Percentiles rank a stretch among this genome's conserved stretches.
Conservation (phyloP, 2,888 invertebrate genomes). For the Eucriotettix oculatus region DNA sequence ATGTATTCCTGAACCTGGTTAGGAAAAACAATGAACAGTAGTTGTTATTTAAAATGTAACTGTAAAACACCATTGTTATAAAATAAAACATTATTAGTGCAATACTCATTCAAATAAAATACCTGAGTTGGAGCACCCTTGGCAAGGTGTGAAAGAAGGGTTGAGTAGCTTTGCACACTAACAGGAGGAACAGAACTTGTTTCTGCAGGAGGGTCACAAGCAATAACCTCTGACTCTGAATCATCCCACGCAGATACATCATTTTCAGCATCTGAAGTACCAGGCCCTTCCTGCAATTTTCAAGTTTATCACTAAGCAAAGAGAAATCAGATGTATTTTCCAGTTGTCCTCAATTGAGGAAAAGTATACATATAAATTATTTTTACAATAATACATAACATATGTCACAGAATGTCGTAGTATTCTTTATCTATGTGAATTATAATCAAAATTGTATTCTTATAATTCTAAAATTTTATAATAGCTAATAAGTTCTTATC, state of each 20-base stretch:
- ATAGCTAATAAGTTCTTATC: too few species aligned
- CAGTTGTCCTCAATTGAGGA: too few species aligned
- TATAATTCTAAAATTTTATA: too few species aligned
- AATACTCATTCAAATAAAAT: neutral
- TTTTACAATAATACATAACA: too few species aligned
- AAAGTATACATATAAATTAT: too few species aligned
- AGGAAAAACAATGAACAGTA: too few species aligned
- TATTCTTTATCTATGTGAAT: too few species aligned
- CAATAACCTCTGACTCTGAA: constrained; percentile 11
- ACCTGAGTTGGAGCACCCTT: neutral
- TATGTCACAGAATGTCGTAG: too few species aligned
- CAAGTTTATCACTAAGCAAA: neutral
- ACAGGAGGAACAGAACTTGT: neutral
- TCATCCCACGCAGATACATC: constrained; percentile 7
- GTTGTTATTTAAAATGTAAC: too few species aligned
- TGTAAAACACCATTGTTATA: neutral
- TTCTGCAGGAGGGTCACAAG: neutral
- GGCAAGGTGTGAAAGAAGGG: neutral
- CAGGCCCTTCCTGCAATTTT: constrained; percentile 2
- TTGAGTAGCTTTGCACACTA: neutral
- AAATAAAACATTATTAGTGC: neutral
- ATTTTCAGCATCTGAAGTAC: constrained; percentile 4
- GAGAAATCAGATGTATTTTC: too few species aligned
- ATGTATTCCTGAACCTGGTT: too few species aligned
- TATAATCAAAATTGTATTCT: too few species aligned